A percentile compares a stretch with the other conserved stretches of the same genome.
phyloP scores from a whole-genome alignment of 2,113 vertebrate species.

The Gymnarchus niloticus region DNA sequence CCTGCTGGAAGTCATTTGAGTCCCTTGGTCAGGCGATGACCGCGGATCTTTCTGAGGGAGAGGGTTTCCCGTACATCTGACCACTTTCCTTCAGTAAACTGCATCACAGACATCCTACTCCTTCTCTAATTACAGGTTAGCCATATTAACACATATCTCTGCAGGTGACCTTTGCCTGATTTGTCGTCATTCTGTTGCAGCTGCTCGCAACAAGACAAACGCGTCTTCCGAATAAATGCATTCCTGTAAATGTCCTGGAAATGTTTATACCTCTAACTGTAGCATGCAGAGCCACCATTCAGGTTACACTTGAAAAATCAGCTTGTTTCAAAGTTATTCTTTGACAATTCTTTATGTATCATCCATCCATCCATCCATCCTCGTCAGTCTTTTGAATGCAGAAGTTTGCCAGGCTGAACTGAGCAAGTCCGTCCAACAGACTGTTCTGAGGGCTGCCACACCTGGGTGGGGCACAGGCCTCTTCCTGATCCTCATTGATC shows the following conservation, averaged over 20 bases:
- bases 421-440: conserved; percentile 42
- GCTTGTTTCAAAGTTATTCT: neutral
- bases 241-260: neutral
- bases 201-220: neutral
- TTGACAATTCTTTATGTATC: neutral
- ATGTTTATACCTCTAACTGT: neutral
- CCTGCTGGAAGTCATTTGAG: conserved; percentile 37
- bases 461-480: conserved; percentile 84
- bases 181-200: neutral
- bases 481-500: conserved; percentile 95
- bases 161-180: neutral
- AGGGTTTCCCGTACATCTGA: conserved; percentile 1
- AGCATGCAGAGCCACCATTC: too few species aligned
- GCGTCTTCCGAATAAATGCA: neutral
- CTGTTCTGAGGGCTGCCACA: conserved; percentile 67
- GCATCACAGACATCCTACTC: neutral
- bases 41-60: neutral
- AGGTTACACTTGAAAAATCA: neutral
- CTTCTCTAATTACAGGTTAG: conserved; percentile 6
- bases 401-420: neutral
- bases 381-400: too few species aligned
- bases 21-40: neutral
- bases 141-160: neutral
- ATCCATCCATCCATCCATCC: neutral
- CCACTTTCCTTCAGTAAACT: neutral